Evolutionary conservation across 2,113 vertebrate species (phyloP), one percentile per base, ranked within the genome.

Genomic region (Diphyllodes magnificus): DNA sequence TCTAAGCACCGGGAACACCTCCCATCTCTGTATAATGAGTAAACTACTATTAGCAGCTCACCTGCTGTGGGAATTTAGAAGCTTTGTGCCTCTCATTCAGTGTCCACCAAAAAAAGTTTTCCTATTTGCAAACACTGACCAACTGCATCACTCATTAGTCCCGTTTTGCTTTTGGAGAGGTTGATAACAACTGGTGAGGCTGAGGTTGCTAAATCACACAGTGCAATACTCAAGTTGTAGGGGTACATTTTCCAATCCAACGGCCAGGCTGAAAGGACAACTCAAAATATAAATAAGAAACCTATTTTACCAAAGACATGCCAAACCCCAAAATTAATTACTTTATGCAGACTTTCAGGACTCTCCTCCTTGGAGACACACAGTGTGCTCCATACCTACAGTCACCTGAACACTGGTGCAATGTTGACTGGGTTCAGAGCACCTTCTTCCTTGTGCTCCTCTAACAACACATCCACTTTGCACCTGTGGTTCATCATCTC

Each of bases 331-430:
- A 39, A 75, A 50, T 20, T 11, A 59, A 31, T 53, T 31, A 75
- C 19, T 85, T 85, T 9, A 28, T 1, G 3, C 4, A 88, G 47
- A 57, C 39, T 63, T 84, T 5, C 24, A 45, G 54, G 71, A 45
- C 20, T 64, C 21, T n/a, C 5, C 35, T 44, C 40, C 70, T 37
- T 5, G 2, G 25, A 61, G 1, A 15, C 9, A 71, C 9, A 13
- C 15, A 45, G 15, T 1, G 0, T 12, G 7, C 57, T 27, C 35
- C 7, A 4, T 7, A 42, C 18, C 75, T 47, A n/a, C 18, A 24
- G 42, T 20, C 16, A 0, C 18, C 0, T 9, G 11, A 81, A 31
- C 3, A 28, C 51, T 45, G 56, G 12, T 4, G 8, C 40, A 50
- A 16, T 2, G 31, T n/a, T n/a, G n/a, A n/a, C n/a, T n/a, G n/a